These are phyloP conservation scores for Decapterus maruadsi DNA, from an alignment of 2,797 vertebrate genomes.

Conservation along the genomic window DNA sequence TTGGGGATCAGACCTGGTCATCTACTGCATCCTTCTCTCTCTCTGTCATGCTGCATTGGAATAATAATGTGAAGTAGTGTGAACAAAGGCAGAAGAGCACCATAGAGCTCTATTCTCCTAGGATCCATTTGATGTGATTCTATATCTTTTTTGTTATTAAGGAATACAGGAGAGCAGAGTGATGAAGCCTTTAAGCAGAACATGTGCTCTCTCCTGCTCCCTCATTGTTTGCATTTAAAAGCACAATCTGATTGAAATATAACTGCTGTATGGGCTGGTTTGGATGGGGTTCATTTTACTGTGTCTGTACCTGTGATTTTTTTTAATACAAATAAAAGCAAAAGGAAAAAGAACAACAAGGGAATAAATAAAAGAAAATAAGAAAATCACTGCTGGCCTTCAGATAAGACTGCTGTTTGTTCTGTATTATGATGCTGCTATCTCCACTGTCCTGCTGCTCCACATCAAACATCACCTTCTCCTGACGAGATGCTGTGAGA, in stretches of 20 bases:
- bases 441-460: neutral
- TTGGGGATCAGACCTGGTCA: slow-evolving; percentile 29
- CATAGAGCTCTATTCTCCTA: slow-evolving; percentile 15
- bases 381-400: neutral
- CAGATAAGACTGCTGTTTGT: slow-evolving; percentile 6
- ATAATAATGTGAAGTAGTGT: slow-evolving; percentile 33
- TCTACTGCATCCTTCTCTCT: neutral
- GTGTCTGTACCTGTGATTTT: neutral
- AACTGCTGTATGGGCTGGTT: neutral
- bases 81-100: slow-evolving; percentile 28
- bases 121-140: slow-evolving; percentile 36
- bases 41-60: slow-evolving; percentile 7
- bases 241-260: neutral
- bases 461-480: slow-evolving; percentile 8
- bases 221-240: neutral
- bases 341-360: neutral
- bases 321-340: neutral
- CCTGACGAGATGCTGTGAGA: neutral
- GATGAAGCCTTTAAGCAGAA: neutral
- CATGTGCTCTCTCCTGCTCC: neutral
- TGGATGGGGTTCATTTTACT: neutral
- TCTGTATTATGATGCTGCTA: neutral
- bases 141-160: slow-evolving; percentile 14
- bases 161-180: neutral
- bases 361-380: neutral